Percentiles rank a stretch among this genome's conserved stretches.
Conservation (phyloP, 2,888 invertebrate genomes). For the Gymnosoma rotundatum region DNA sequence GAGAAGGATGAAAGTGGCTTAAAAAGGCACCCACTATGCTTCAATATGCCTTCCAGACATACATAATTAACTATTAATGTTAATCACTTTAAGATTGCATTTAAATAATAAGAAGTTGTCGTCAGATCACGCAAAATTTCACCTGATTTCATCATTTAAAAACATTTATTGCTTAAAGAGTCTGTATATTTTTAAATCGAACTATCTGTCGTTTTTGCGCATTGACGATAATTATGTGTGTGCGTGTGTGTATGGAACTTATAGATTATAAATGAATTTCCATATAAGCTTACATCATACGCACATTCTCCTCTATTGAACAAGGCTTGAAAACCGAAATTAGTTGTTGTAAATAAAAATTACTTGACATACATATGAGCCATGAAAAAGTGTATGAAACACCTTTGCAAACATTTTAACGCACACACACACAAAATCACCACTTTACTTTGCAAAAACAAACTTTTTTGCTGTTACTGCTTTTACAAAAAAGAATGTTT, state of each 20-base stretch:
- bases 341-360: slow-evolving; percentile 41
- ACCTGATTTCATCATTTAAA: background rate
- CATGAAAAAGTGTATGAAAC: slow-evolving; percentile 26
- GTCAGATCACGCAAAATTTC: no score
- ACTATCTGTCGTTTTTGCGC: background rate
- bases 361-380: slow-evolving; percentile 54
- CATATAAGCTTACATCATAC: slow-evolving; percentile 68
- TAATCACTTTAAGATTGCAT: no score
- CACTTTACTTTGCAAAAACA: slow-evolving; percentile 30
- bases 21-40: no score
- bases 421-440: background rate
- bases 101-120: no score
- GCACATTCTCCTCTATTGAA: slow-evolving; percentile 65
- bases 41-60: no score
- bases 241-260: slow-evolving; percentile 27
- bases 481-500: background rate
- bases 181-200: slow-evolving; percentile 10
- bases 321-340: slow-evolving; percentile 58
- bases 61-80: no score
- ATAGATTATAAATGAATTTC: slow-evolving; percentile 55
- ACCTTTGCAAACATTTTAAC: slow-evolving; percentile 27
- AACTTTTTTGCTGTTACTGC: background rate
- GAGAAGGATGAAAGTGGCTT: no score
- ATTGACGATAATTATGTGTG: background rate
- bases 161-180: background rate